Base-by-base conservation (phyloP, 2,113 vertebrate genomes). In the Donacobius atricapilla region DNA sequence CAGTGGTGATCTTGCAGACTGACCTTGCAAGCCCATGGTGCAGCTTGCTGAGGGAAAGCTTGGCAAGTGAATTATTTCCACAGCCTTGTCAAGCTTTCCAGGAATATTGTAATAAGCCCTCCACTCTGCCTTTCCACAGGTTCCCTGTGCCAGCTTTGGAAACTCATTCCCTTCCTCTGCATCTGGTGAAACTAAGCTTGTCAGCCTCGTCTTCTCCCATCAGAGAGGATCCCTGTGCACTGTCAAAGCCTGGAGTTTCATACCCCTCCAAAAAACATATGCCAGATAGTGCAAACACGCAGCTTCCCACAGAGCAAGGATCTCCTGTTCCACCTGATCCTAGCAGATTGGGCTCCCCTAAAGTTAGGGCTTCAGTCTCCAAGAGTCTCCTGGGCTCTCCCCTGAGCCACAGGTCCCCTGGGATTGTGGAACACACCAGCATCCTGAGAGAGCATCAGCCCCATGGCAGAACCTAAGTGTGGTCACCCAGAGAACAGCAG, bases 201-300 rank as follows among this genome's bases (percentile, higher is more conserved):
- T 0, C 40, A 61, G 21, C 25, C 47, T 40, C 56, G 19, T 40
- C n/a, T 65, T 84, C 19, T 30, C 40, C 57, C 21, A 33, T 39
- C 39, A 51, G 61, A 66, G 47, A 63, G 23, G 23, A 71, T 45
- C 27, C 13, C 54, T 53, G n/a, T 83, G 54, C 10, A 60, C 50
- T 69, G 6, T 19, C 50, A 65, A 71, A 48, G 35, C 18, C 33
- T 64, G 40, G 37, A 75, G 24, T 54, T 90, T 54, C 37, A 33
- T 16, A 72, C 1, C 6, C 14, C 40, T 85, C 19, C 51, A 44
- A 45, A 90, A 90, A 25, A 5, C 0, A 0, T 19, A 2, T 13
- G 25, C 24, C 37, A 47, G 18, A 48, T 22, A 66, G 13, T 19
- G 33, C 33, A 61, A 70, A 57, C 15, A 48, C 8, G 18, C 3